Base-by-base conservation (phyloP, 2,888 invertebrate species). In the Oscheius sp. region DNA sequence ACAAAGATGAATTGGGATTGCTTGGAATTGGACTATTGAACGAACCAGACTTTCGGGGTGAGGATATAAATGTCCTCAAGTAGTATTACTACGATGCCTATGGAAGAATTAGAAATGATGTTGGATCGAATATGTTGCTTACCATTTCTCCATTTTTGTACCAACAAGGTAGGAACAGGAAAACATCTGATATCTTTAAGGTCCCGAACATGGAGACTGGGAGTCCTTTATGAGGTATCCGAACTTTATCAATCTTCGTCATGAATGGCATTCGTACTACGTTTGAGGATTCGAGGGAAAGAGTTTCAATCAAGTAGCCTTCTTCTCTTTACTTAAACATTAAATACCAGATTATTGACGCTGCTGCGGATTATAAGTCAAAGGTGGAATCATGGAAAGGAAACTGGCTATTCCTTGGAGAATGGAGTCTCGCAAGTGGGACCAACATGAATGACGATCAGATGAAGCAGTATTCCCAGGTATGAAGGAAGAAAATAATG, bases 1-100 rank as follows among this genome's bases (percentile, higher is more conserved):
- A 54, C 36, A 54, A 54, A 32, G 22, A 54, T 22, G 54, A 54
- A n/a, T n/a, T n/a, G n/a, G n/a, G n/a, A n/a, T n/a, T n/a, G n/a
- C n/a, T 26, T 5, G 54, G 54, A 6, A 32, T 54, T 22, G 36
- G 33, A 17, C 5, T 54, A 9, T 17, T 54, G 17, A 54, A 54
- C 12, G 54, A 54, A n/a, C 54, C 54, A 2, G 22, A 17, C 17
- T 5, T 8, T 17, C n/a, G n/a, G n/a, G 12, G 22, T 3, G 30
- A 54, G 6, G 33, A 54, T n/a, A 3, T 33, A 14, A 20, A 36
- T 14, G 17, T 32, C 2, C 32, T 54, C 6, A 54, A 54, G 17
- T 36, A 54, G 33, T 54, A 54, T 20, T 54, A 54, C 33, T 54
- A 54, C 33, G 54, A 54, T 12, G 17, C 54, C 6, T 54, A 33